Percentiles rank a stretch among this genome's conserved stretches.
phyloP scores from a whole-genome alignment of 2,797 vertebrate genomes.

The Sebastes oblongus region DNA sequence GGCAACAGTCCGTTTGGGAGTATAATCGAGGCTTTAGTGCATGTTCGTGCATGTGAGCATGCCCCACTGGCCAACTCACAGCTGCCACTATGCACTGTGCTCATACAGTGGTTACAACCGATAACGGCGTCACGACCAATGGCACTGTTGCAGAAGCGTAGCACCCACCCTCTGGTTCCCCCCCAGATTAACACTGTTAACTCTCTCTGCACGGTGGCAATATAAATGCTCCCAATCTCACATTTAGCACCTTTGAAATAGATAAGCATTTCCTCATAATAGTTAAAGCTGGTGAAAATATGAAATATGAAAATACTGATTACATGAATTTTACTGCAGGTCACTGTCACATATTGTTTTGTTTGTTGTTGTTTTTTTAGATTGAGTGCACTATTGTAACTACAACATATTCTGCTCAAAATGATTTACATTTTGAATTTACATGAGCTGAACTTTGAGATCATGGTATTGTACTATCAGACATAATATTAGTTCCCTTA shows the following conservation, averaged over 20 bases:
- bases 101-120: neutral
- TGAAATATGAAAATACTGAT: neutral
- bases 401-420: neutral
- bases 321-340: neutral
- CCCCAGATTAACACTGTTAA: too few species aligned
- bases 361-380: neutral
- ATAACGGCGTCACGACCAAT: neutral
- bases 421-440: conserved; percentile 4
- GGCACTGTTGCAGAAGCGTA: neutral
- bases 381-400: neutral
- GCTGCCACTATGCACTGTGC: neutral
- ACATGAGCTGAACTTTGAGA: neutral
- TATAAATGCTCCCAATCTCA: neutral
- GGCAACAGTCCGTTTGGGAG: neutral
- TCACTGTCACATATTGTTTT: neutral
- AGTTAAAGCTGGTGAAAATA: neutral
- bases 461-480: neutral
- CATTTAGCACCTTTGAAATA: neutral
- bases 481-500: conserved; percentile 16
- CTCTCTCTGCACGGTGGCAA: neutral
- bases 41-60: neutral
- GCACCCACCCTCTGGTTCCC: neutral
- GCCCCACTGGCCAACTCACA: too few species aligned
- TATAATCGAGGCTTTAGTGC: neutral
- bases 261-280: neutral